Conservation (phyloP, 2,113 vertebrate genomes). For the Dicerorhinus sumatrensis region DNA sequence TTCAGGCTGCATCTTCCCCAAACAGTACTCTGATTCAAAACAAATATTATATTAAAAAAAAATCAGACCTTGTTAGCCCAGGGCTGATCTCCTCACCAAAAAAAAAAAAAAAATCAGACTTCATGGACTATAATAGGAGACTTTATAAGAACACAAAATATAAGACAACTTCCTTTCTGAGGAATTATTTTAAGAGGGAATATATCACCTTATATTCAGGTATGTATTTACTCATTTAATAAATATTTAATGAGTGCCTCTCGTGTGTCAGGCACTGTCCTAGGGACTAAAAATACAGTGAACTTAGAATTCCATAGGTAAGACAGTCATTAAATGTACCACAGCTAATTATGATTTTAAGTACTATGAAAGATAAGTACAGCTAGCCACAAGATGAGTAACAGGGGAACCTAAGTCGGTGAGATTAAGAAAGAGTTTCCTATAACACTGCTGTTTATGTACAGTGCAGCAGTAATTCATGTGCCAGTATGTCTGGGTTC, state of each 20-base stretch:
- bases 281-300: neutral
- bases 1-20: neutral
- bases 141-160: neutral
- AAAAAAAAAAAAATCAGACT: neutral
- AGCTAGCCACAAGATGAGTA: neutral
- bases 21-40: neutral
- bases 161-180: conserved; percentile 6
- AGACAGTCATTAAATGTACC: neutral
- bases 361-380: neutral
- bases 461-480: neutral
- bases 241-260: neutral
- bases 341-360: conserved; percentile 12
- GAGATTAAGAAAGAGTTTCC: neutral
- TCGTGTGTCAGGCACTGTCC: neutral
- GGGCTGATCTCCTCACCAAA: no score
- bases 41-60: neutral
- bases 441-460: neutral
- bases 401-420: neutral
- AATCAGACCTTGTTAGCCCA: no score
- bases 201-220: neutral
- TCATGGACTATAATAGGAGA: neutral
- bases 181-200: neutral
- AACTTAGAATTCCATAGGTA: neutral
- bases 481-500: neutral
- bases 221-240: conserved; percentile 16